Conservation (phyloP, 2,797 vertebrate genomes). For the Falco berigora region DNA sequence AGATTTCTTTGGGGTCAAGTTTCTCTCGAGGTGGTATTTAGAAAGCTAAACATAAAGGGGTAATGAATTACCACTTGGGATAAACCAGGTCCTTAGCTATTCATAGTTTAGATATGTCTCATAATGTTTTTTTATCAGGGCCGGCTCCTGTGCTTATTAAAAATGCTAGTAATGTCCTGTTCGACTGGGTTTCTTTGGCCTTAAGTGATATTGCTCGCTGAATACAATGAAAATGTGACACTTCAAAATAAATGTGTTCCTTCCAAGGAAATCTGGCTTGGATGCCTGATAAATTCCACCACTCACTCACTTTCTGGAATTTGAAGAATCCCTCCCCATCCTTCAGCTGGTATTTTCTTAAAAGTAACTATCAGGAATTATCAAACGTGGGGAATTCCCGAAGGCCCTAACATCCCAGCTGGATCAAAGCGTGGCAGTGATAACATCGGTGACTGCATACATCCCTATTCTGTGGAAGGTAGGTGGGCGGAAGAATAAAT, state of each 20-base stretch:
- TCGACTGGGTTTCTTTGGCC: neutral
- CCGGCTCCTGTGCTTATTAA: conserved; percentile 7
- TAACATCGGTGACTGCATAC: conserved; percentile 67
- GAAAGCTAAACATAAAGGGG: conserved; percentile 21
- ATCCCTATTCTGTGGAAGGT: conserved; percentile 52
- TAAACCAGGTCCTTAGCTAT: neutral
- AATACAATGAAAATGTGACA: conserved; percentile 50
- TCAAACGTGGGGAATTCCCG: conserved; percentile 41
- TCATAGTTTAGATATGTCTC: neutral
- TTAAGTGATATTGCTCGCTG: neutral
- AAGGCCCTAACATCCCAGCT: conserved; percentile 43
- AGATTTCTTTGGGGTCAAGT: conserved; percentile 56
- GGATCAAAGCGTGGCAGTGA: conserved; percentile 55
- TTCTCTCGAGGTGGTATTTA: conserved; percentile 13
- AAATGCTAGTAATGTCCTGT: conserved; percentile 46
- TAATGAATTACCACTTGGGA: conserved; percentile 23
- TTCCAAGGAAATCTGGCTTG: conserved; percentile 47
- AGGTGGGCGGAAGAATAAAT: conserved; percentile 46
- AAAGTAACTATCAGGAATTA: conserved; percentile 53
- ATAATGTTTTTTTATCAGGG: conserved; percentile 11
- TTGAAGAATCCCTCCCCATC: conserved; percentile 53
- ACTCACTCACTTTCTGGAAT: conserved; percentile 45
- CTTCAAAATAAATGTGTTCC: conserved; percentile 50
- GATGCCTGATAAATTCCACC: conserved; percentile 20
- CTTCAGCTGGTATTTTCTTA: conserved; percentile 64